A percentile compares a stretch with the other conserved stretches of the same genome.
These are phyloP conservation scores for Butorides virescens DNA, from an alignment of 2,113 vertebrate genomes.

Conservation along the genomic window DNA sequence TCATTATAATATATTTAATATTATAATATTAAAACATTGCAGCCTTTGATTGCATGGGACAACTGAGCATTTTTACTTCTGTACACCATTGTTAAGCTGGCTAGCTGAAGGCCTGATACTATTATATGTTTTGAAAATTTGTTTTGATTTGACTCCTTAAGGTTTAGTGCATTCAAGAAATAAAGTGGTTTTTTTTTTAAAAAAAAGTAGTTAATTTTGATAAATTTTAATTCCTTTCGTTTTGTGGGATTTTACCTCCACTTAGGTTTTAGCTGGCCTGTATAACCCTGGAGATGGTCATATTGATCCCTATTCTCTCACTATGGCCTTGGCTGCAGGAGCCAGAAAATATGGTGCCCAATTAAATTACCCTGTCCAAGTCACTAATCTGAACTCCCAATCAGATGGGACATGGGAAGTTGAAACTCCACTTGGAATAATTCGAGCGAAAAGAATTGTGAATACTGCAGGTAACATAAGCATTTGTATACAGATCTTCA, in stretches of 20 bases:
- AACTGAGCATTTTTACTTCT: neutral
- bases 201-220: neutral
- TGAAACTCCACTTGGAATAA: conserved; percentile 86
- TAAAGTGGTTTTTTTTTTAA: neutral
- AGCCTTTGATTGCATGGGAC: neutral
- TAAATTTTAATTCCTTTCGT: neutral
- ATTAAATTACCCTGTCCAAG: conserved; percentile 87
- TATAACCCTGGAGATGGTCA: conserved; percentile 96
- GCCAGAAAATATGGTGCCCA: conserved; percentile 93
- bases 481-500: neutral
- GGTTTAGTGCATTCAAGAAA: neutral
- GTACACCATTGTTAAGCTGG: neutral
- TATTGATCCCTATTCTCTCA: conserved; percentile 98
- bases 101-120: neutral
- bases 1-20: neutral
- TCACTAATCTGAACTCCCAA: conserved; percentile 78
- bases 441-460: conserved; percentile 88
- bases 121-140: neutral
- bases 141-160: neutral
- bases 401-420: conserved; percentile 91
- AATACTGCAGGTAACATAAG: conserved; percentile 85
- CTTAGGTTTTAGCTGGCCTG: conserved; percentile 91
- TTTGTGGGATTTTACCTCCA: neutral
- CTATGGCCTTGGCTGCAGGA: conserved; percentile 96
- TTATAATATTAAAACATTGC: neutral